phyloP scores from a whole-genome alignment of 2,797 vertebrate species.

The Galago senegalensis region DNA sequence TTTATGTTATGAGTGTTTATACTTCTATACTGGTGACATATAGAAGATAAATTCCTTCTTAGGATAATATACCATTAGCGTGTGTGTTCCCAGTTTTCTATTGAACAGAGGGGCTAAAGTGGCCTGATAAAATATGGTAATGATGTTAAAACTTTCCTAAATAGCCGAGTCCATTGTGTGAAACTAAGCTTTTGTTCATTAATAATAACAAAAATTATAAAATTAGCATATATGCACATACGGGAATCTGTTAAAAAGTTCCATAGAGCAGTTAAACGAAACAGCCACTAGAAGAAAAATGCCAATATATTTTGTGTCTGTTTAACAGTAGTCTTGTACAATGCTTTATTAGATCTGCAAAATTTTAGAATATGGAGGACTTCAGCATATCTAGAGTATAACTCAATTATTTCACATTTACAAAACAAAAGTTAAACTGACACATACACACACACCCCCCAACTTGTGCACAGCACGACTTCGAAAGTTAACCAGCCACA shows the following conservation, averaged over 20 bases:
- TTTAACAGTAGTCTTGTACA: background rate
- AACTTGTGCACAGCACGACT: background rate
- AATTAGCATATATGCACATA: background rate
- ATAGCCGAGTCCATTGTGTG: background rate
- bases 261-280: background rate
- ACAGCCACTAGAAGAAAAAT: background rate
- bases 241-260: background rate
- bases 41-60: background rate
- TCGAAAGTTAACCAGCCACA: background rate
- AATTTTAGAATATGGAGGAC: background rate
- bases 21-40: background rate
- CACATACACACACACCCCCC: background rate
- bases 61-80: background rate
- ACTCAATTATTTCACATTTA: background rate
- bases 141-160: background rate
- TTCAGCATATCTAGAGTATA: background rate
- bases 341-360: background rate
- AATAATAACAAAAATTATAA: background rate
- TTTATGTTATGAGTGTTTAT: background rate
- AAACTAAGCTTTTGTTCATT: background rate
- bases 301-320: background rate
- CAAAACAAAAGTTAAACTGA: conserved; percentile 3
- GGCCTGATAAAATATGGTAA: background rate
- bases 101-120: background rate
- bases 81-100: background rate